Percentiles rank a stretch among this genome's conserved stretches.
Evolutionary conservation across 2,888 invertebrate genomes (phyloP).

Genomic region (Erannis defoliaria): DNA sequence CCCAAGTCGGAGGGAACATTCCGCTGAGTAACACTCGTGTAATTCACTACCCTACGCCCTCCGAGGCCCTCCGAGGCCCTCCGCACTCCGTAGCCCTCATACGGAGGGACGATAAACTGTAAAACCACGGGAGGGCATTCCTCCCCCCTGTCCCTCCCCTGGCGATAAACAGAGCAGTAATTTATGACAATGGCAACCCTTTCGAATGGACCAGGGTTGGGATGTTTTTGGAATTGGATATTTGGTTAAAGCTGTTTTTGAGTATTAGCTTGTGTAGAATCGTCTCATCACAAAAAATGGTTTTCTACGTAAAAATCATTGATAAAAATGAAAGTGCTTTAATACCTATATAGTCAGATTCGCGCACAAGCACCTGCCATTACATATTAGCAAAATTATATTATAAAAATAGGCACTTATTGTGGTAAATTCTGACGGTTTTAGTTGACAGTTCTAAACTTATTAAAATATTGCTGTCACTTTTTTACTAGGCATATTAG

Average conservation of each 20-base stretch:
- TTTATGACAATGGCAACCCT: constrained; percentile 81
- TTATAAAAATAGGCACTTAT: no score
- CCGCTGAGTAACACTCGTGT: constrained; percentile 76
- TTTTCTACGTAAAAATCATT: no score
- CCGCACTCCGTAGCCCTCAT: constrained; percentile 65
- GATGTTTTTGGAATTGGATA: constrained; percentile 44
- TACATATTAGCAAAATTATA: no score
- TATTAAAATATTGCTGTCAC: no score
- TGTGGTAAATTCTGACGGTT: no score
- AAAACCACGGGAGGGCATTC: constrained; percentile 81
- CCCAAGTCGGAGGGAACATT: constrained; percentile 61
- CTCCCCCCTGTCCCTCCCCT: constrained; percentile 56
- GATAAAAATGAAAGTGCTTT: no score
- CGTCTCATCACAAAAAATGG: no score
- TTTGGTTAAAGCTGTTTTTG: constrained; percentile 4
- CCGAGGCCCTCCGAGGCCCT: constrained; percentile 7
- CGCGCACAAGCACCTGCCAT: no score
- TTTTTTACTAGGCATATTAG: no score
- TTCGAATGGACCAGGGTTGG: constrained; percentile 59
- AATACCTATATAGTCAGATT: no score
- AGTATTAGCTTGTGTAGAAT: neutral
- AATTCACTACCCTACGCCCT: constrained; percentile 65
- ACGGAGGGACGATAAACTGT: constrained; percentile 82
- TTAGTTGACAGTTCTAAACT: no score
- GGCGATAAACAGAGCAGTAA: constrained; percentile 82